A percentile compares a stretch with the other conserved stretches of the same genome.
phyloP scores from a whole-genome alignment of 2,888 invertebrate genomes.

The Teleiodes luculella region DNA sequence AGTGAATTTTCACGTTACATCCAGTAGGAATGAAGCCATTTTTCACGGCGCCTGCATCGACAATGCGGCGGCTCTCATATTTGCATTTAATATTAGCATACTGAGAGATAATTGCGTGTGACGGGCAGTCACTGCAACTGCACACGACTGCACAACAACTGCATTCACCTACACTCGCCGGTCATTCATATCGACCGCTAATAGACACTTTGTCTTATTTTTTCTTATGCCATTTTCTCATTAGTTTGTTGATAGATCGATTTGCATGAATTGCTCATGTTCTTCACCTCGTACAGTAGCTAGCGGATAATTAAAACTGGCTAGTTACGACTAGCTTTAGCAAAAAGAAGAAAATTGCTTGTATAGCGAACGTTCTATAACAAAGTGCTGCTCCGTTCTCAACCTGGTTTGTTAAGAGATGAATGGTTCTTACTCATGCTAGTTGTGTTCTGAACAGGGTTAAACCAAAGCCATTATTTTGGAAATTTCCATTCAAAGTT shows the following conservation, averaged over 20 bases:
- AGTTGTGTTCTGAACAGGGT: background rate
- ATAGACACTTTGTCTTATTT: slow-evolving; percentile 17
- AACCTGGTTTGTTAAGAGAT: background rate
- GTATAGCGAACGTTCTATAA: background rate
- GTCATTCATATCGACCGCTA: slow-evolving; percentile 15
- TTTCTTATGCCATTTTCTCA: slow-evolving; percentile 21
- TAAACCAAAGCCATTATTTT: background rate
- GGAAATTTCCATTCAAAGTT: background rate
- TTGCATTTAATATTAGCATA: slow-evolving; percentile 71
- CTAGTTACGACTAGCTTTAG: background rate
- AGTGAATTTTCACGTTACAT: background rate
- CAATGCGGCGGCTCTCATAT: slow-evolving; percentile 46
- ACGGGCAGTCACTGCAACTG: slow-evolving; percentile 30
- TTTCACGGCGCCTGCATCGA: slow-evolving; percentile 47
- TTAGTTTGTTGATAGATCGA: slow-evolving; percentile 33
- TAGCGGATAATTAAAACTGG: background rate
- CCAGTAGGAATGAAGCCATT: slow-evolving; percentile 57
- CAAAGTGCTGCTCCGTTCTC: background rate
- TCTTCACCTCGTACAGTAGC: background rate
- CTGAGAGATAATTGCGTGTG: slow-evolving; percentile 67
- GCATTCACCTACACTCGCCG: slow-evolving; percentile 6
- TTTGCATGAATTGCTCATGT: slow-evolving; percentile 35
- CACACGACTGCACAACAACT: slow-evolving; percentile 11
- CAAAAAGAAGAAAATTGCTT: background rate
- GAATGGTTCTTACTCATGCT: background rate